These are phyloP conservation scores for Melanitta fusca DNA, from an alignment of 2,797 vertebrate genomes.

Conservation along the genomic window DNA sequence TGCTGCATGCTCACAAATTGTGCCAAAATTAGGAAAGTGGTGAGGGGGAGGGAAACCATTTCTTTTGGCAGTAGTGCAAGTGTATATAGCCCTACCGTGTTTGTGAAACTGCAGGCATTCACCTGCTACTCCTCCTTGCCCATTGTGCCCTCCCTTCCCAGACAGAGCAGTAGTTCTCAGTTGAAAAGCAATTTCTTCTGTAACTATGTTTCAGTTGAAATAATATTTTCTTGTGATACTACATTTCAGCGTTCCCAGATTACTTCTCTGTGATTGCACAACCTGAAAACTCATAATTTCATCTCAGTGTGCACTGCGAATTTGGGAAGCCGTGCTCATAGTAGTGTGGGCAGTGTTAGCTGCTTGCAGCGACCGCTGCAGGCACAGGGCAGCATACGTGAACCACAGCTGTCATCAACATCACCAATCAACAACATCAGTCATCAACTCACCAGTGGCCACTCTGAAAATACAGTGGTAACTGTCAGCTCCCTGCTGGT, in stretches of 20 bases:
- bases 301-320: accelerated
- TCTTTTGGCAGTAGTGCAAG: background rate
- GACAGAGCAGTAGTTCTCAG: background rate
- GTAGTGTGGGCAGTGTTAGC: background rate
- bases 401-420: background rate
- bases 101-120: background rate
- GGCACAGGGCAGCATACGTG: background rate
- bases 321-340: background rate
- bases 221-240: background rate
- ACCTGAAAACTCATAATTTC: background rate
- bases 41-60: background rate
- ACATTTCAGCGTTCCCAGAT: background rate
- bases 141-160: background rate
- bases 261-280: background rate
- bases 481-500: background rate
- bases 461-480: background rate
- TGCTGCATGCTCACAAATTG: background rate
- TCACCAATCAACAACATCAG: too few relatives aligned
- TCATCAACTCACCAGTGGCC: background rate
- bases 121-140: background rate
- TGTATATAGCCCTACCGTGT: accelerated
- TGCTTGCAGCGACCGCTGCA: background rate
- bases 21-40: background rate
- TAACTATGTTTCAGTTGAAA: background rate
- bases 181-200: background rate